phyloP scores from a whole-genome alignment of 2,113 vertebrate genomes.

The Chaetodon auriga region DNA sequence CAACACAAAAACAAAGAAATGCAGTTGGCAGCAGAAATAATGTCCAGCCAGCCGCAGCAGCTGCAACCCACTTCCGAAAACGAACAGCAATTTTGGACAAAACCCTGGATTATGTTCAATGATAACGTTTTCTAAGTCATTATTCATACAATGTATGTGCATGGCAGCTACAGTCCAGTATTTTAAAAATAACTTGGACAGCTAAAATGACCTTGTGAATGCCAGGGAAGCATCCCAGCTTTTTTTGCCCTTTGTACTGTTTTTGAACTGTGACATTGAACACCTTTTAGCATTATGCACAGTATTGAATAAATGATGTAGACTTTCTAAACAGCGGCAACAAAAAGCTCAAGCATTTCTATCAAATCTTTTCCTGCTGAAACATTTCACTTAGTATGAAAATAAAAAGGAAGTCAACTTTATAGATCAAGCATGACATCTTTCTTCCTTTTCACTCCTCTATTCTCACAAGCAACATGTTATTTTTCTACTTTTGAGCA shows the following conservation, averaged over 20 bases:
- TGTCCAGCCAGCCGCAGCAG: conserved; percentile 4
- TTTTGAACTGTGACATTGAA: too few relatives aligned
- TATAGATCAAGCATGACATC: neutral
- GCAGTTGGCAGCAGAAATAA: conserved; percentile 27
- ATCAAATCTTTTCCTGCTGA: neutral
- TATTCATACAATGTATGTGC: neutral
- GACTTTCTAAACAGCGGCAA: too few relatives aligned
- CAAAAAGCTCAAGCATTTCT: too few relatives aligned
- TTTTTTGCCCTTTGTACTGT: too few relatives aligned
- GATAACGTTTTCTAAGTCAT: neutral
- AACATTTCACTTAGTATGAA: neutral
- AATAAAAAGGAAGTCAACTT: neutral
- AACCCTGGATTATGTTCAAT: conserved; percentile 3
- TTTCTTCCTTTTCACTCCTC: neutral
- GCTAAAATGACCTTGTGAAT: neutral
- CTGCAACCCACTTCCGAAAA: conserved; percentile 11
- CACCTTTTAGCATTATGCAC: too few relatives aligned
- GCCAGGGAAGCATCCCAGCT: neutral
- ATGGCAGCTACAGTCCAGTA: neutral
- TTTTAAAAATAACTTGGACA: neutral
- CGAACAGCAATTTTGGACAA: conserved; percentile 7
- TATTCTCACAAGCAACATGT: neutral
- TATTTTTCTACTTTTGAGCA: neutral
- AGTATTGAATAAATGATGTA: too few relatives aligned
- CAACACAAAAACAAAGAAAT: conserved; percentile 45